Evolutionary conservation across 30 jellyfish, hydroid and myxozoan genomes (phyloP), one percentile per base, ranked within the genome.

Genomic region (Pseudorhiza aurosa): DNA sequence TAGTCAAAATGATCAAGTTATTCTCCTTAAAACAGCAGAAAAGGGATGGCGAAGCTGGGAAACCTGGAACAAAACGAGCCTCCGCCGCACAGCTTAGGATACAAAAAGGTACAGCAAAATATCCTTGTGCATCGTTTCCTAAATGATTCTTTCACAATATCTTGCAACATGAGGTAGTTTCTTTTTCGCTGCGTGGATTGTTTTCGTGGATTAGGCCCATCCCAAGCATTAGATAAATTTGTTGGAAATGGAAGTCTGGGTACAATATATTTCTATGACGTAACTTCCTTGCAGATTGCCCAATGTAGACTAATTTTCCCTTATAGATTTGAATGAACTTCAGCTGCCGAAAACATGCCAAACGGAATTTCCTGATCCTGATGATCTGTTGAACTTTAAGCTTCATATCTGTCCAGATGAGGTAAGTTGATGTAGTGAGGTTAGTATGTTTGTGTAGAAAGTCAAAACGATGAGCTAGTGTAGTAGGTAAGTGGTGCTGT

Each of bases 11-110:
- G 98, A 91, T 91, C 63, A 91, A 91, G 47, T 56, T 91, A 53
- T 91, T 91, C 81, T 91, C 98, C 50, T 72, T 91, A 78, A 92
- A 92, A 68, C 98, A 87, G 65, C 96, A 92, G 73, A 95, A 92
- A 44, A 68, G 75, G 32, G 98, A 92, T 31, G 91, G 97, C 84
- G 95, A 92, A 26, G 88, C 93, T 36, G 93, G 97, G 27, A 55
- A 68, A 46, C 69, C 94, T 17, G 95, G 95, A 11, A 83, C 96
- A 14, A 85, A 92, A 68, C 80, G 98, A 29, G 98, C 98, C 17
- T 92, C 98, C 22, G 98, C 98, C 8, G 98, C 98, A 33, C 98
- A 92, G 81, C 82, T 92, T 28, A 68, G 98, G 64, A 84, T 92
- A 33, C 98, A 92, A 79, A 92, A 92, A 77, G 98, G 98, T 92